phyloP scores from a whole-genome alignment of 1,140 invertebrate species.

The Thrips palmi region DNA sequence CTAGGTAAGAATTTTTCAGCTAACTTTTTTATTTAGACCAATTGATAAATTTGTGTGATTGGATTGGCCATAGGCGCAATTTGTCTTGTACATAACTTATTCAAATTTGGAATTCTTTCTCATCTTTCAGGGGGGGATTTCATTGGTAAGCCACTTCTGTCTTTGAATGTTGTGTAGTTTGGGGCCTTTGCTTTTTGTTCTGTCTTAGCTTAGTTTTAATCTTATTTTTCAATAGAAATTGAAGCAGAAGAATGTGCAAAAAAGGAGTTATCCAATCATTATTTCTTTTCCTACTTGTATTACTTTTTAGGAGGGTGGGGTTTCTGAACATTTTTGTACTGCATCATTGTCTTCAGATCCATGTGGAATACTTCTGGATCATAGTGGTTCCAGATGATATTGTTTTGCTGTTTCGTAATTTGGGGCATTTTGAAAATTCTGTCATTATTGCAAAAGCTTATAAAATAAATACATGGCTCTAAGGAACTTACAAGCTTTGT shows the following conservation, averaged over 20 bases:
- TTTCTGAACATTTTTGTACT: no score
- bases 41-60: neutral
- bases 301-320: no score
- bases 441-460: neutral
- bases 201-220: no score
- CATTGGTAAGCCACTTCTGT: slow-evolving; percentile 4
- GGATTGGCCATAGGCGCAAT: slow-evolving; percentile 3
- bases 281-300: no score
- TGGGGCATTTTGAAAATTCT: slow-evolving; percentile 8
- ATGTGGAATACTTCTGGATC: no score
- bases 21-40: neutral
- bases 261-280: no score
- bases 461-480: slow-evolving; percentile 4
- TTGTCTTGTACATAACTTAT: neutral
- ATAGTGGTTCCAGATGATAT: no score
- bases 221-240: no score
- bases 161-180: slow-evolving; percentile 1
- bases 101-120: slow-evolving; percentile 1
- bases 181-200: no score
- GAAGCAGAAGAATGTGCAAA: no score
- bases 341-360: no score
- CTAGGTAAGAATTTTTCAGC: slow-evolving; percentile 28
- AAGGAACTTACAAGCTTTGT: slow-evolving; percentile 11
- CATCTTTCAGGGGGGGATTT: slow-evolving; percentile 1
- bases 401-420: no score